These are phyloP conservation scores for Setipinna tenuifilis DNA, from an alignment of 2,797 vertebrate genomes.

Conservation along the genomic window DNA sequence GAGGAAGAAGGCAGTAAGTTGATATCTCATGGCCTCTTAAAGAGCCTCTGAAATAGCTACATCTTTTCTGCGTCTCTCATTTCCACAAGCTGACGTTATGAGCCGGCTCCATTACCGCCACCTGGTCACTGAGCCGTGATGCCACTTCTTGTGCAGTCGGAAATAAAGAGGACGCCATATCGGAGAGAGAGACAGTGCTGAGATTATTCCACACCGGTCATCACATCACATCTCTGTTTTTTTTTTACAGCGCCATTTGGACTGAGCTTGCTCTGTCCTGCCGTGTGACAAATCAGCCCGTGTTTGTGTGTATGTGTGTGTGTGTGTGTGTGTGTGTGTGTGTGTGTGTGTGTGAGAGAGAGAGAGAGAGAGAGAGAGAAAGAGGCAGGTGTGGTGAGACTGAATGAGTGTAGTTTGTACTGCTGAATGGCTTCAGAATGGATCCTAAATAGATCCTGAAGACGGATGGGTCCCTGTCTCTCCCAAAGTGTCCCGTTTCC, in stretches of 20 bases:
- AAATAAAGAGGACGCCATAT: conserved; percentile 16
- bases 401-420: conserved; percentile 45
- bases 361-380: conserved; percentile 34
- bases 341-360: neutral
- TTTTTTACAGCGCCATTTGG: no score
- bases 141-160: neutral
- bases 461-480: conserved; percentile 11
- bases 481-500: neutral
- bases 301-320: conserved; percentile 19
- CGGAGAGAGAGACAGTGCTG: neutral
- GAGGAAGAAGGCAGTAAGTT: conserved; percentile 35
- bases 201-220: no score
- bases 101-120: neutral
- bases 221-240: conserved; percentile 5
- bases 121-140: conserved; percentile 2
- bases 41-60: neutral
- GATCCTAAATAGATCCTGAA: neutral
- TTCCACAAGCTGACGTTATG: conserved; percentile 20
- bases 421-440: neutral
- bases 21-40: neutral
- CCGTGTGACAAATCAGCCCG: neutral
- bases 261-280: no score
- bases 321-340: conserved; percentile 30
- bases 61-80: neutral
- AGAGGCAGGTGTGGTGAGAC: conserved; percentile 40